These are phyloP conservation scores for Coptodon rendalli DNA, from an alignment of 2,113 vertebrate species.

Conservation along the genomic window DNA sequence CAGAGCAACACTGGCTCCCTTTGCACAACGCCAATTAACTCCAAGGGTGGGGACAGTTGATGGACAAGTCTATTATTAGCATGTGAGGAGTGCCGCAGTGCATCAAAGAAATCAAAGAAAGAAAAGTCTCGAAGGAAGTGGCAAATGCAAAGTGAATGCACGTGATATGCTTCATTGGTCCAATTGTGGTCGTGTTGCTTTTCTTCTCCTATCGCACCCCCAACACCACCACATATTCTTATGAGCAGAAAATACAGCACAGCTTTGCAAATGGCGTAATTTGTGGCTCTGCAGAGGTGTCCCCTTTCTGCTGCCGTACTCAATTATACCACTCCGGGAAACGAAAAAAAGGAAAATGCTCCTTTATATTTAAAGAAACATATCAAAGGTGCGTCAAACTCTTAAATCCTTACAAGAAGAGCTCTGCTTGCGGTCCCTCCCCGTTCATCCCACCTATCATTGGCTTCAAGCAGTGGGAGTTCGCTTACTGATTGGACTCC, in stretches of 20 bases:
- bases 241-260: constrained; percentile 28
- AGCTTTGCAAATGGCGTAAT: constrained; percentile 44
- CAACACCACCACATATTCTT: background rate
- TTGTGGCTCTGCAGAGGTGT: constrained; percentile 17
- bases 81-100: constrained; percentile 55
- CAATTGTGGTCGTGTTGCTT: constrained; percentile 60
- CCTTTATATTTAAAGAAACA: constrained; percentile 24
- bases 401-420: constrained; percentile 18
- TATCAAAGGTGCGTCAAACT: constrained; percentile 15
- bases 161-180: constrained; percentile 65
- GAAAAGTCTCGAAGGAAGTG: constrained; percentile 63
- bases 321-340: constrained; percentile 16
- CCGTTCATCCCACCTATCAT: background rate
- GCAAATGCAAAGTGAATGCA: constrained; percentile 60
- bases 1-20: constrained; percentile 53
- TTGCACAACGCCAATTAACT: constrained; percentile 72
- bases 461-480: background rate
- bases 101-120: constrained; percentile 68
- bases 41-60: constrained; percentile 70
- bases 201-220: constrained; percentile 15
- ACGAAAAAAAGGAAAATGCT: background rate
- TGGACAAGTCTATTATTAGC: constrained; percentile 77
- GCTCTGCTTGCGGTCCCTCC: background rate
- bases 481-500: background rate
- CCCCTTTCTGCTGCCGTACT: background rate